A percentile compares a stretch with the other conserved stretches of the same genome.
Conservation (phyloP, 2,797 vertebrate genomes). For the Peromyscus melanophrys region DNA sequence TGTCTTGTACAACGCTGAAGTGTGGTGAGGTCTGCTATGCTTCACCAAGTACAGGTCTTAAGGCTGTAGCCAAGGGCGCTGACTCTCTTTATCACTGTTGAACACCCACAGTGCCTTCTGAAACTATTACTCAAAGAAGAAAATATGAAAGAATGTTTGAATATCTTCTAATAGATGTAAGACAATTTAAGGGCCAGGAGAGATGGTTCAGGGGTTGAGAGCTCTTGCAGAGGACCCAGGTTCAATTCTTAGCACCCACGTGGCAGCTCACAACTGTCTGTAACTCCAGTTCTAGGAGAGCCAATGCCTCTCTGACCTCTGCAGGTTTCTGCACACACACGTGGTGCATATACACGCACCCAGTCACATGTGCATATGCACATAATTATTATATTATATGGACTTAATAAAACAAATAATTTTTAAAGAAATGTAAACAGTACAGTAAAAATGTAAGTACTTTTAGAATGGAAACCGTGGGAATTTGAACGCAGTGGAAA, state of each 20-base stretch:
- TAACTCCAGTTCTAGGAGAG: not conserved
- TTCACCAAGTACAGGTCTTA: not conserved
- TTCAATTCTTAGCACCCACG: not conserved
- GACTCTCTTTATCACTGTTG: not conserved
- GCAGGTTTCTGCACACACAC: not conserved
- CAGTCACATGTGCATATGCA: not conserved
- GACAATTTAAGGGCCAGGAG: not conserved
- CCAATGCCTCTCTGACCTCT: too few relatives aligned
- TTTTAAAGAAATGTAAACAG: not conserved
- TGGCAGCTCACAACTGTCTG: not conserved
- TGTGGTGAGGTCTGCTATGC: not conserved
- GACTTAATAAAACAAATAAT: not conserved
- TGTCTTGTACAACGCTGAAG: not conserved
- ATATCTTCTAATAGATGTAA: not conserved
- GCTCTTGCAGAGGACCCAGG: too few relatives aligned
- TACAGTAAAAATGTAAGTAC: not conserved
- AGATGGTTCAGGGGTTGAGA: not conserved
- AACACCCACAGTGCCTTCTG: not conserved
- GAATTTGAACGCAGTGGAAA: not conserved
- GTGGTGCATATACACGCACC: not conserved
- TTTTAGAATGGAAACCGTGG: not conserved
- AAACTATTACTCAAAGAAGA: not conserved
- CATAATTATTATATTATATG: not conserved
- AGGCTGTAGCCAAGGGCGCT: not conserved
- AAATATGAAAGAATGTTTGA: conserved; percentile 1